Evolutionary conservation across 2,888 invertebrate species (phyloP).

Genomic region (Muschampia plurimacula): DNA sequence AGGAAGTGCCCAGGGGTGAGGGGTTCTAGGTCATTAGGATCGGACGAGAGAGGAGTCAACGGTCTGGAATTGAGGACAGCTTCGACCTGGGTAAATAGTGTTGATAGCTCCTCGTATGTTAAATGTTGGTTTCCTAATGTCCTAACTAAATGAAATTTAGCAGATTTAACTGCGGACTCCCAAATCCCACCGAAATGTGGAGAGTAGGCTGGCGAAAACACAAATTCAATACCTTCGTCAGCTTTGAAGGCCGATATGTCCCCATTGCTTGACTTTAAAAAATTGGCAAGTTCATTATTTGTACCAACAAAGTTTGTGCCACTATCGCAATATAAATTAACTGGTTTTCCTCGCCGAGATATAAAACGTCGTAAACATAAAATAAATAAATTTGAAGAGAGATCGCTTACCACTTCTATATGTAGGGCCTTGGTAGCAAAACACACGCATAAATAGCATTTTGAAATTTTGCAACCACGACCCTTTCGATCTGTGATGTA

Average conservation of each 20-base stretch:
- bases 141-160: constrained; percentile 1
- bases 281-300: constrained; percentile 4
- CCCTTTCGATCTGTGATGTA: neutral
- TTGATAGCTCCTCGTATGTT: constrained; percentile 5
- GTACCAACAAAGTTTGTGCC: constrained; percentile 9
- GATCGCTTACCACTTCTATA: neutral
- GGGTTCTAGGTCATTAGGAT: constrained; percentile 1
- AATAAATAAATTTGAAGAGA: constrained; percentile 7
- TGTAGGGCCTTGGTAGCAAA: neutral
- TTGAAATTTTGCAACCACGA: constrained; percentile 2
- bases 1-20: constrained; percentile 1
- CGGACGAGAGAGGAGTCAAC: constrained; percentile 7
- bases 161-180: constrained; percentile 10
- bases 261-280: constrained; percentile 9
- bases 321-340: constrained; percentile 2
- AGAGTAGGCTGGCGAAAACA: constrained; percentile 9
- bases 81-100: constrained; percentile 3
- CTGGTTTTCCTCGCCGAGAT: constrained; percentile 7
- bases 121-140: constrained; percentile 3
- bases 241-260: constrained; percentile 1
- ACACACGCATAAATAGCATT: constrained; percentile 8
- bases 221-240: constrained; percentile 5
- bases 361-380: constrained; percentile 5
- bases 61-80: constrained; percentile 5
- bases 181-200: constrained; percentile 4